phyloP scores from a whole-genome alignment of 2,888 invertebrate genomes.

The Junonia oenone region DNA sequence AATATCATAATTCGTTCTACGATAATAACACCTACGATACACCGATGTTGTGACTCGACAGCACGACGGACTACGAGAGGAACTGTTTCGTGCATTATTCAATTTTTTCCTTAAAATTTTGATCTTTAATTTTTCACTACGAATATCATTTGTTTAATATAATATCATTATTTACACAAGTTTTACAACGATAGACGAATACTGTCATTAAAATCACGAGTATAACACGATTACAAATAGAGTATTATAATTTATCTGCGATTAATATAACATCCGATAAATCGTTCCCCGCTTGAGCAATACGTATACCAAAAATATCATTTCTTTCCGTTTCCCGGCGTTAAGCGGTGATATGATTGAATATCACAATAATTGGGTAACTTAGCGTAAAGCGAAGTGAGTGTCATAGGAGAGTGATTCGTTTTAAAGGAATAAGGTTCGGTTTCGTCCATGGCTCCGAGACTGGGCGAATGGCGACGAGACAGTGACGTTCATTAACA shows the following conservation, averaged over 20 bases:
- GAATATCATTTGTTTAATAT: constrained; percentile 37
- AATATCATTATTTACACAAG: constrained; percentile 50
- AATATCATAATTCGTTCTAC: constrained; percentile 26
- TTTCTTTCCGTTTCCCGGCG: constrained; percentile 49
- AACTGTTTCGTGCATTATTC: constrained; percentile 74
- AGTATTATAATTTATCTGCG: constrained; percentile 45
- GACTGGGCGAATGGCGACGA: too few species aligned
- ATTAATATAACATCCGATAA: constrained; percentile 49
- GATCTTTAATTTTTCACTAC: constrained; percentile 49
- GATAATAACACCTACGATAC: constrained; percentile 39
- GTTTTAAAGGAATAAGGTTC: not conserved
- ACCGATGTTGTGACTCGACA: constrained; percentile 61
- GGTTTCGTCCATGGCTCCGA: not conserved
- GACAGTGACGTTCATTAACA: constrained; percentile 7
- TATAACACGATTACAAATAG: constrained; percentile 40
- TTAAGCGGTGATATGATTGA: constrained; percentile 70
- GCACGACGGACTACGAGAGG: constrained; percentile 75
- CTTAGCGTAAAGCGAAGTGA: constrained; percentile 31
- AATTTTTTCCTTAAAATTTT: constrained; percentile 66
- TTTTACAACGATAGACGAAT: constrained; percentile 48
- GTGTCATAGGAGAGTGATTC: not conserved
- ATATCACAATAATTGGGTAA: constrained; percentile 55
- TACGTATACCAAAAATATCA: constrained; percentile 72
- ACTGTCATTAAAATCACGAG: constrained; percentile 30
- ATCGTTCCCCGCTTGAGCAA: constrained; percentile 67